Evolutionary conservation across 2,113 vertebrate genomes (phyloP).

Genomic region (Ploceus nigricollis): DNA sequence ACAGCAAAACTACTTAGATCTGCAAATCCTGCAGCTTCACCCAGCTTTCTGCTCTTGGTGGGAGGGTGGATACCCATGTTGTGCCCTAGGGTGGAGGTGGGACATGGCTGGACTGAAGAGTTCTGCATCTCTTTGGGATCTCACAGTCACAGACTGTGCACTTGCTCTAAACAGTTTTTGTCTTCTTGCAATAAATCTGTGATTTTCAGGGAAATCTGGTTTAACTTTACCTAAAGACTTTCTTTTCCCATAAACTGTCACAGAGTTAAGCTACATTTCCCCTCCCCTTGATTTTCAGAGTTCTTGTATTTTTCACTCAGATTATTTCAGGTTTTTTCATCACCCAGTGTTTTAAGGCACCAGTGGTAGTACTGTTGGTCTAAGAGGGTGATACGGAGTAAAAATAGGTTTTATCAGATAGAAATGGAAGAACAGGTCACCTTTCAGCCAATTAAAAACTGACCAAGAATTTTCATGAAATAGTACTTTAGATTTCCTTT

Average conservation of each 20-base stretch:
- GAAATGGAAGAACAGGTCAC: neutral
- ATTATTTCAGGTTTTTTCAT: neutral
- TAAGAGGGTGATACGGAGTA: neutral
- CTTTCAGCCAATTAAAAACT: neutral
- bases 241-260: neutral
- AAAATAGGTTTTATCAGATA: neutral
- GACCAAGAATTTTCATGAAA: neutral
- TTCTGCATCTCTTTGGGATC: neutral
- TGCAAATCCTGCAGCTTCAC: neutral
- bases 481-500: neutral
- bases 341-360: neutral
- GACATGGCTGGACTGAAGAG: neutral
- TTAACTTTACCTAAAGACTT: neutral
- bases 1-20: neutral
- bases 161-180: neutral
- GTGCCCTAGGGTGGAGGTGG: accelerated
- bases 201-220: neutral
- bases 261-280: neutral
- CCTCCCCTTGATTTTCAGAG: neutral
- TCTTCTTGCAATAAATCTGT: neutral
- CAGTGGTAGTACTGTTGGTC: neutral
- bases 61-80: neutral
- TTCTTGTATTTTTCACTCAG: neutral
- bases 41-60: neutral
- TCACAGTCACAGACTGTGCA: accelerated